A percentile compares a stretch with the other conserved stretches of the same genome.
Evolutionary conservation across 2,888 invertebrate genomes (phyloP).

Genomic region (Adelognathus sp.): DNA sequence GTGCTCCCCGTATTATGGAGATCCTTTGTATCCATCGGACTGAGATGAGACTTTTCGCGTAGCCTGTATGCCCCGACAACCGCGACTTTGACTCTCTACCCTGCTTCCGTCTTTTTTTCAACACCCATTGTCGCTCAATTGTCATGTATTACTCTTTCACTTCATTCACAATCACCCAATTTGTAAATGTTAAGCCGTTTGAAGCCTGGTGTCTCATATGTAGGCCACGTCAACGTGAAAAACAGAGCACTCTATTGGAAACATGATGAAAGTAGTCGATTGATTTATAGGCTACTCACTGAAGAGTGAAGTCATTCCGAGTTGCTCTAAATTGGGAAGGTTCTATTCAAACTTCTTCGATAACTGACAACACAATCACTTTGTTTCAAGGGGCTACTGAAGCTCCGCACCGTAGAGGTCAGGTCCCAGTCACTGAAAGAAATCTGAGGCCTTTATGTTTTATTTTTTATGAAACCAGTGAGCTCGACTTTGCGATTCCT

Average conservation of each 20-base stretch:
- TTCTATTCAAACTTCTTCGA: no score
- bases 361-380: no score
- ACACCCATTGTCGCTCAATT: not conserved
- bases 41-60: slow-evolving; percentile 21
- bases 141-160: not conserved
- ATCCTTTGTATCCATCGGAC: slow-evolving; percentile 16
- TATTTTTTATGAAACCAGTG: slow-evolving; percentile 11
- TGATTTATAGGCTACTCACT: no score
- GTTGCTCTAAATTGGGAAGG: no score
- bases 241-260: no score
- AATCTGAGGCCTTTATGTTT: not conserved
- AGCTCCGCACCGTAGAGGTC: slow-evolving; percentile 3
- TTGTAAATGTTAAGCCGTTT: slow-evolving; percentile 36
- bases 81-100: slow-evolving; percentile 16
- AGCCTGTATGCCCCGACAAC: slow-evolving; percentile 21
- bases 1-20: slow-evolving; percentile 15
- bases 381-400: no score
- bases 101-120: slow-evolving; percentile 1
- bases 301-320: no score
- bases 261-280: no score
- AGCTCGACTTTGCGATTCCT: slow-evolving; percentile 12
- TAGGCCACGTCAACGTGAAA: no score
- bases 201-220: no score
- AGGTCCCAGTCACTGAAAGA: not conserved
- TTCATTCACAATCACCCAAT: slow-evolving; percentile 32